These are phyloP conservation scores for Neodiprion fabricii DNA, from an alignment of 1,140 invertebrate genomes.

Conservation along the genomic window DNA sequence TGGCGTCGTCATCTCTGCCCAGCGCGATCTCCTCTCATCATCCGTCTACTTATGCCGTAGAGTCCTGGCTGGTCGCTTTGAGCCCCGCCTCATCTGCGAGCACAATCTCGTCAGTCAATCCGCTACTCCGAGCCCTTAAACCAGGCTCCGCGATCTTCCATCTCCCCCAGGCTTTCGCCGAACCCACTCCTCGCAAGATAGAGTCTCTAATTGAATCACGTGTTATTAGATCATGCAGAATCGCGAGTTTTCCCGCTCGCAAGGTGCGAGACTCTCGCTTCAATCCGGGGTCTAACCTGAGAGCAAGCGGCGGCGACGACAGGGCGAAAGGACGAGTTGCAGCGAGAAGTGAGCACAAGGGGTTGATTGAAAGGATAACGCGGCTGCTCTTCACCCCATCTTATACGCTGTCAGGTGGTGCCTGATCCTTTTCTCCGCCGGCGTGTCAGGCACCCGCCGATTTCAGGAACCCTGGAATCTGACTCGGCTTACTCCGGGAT, in stretches of 20 bases:
- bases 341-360: neutral
- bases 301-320: no score
- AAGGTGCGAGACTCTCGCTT: neutral
- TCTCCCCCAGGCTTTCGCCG: neutral
- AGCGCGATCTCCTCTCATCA: slow-evolving; percentile 32
- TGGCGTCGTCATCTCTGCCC: slow-evolving; percentile 16
- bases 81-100: slow-evolving; percentile 44
- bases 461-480: neutral
- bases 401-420: neutral
- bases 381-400: neutral
- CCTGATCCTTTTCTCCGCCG: neutral
- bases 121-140: slow-evolving; percentile 25
- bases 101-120: slow-evolving; percentile 46
- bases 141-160: slow-evolving; percentile 17
- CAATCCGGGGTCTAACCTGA: no score
- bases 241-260: slow-evolving; percentile 1
- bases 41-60: slow-evolving; percentile 20
- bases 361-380: slow-evolving; percentile 2
- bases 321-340: neutral
- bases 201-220: slow-evolving; percentile 23
- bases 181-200: slow-evolving; percentile 13
- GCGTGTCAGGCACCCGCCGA: neutral
- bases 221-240: slow-evolving; percentile 20
- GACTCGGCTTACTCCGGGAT: neutral
- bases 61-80: slow-evolving; percentile 35